Evolutionary conservation across 2,888 invertebrate species (phyloP), one percentile per base, ranked within the genome.

Genomic region (Frankliniella fusca): DNA sequence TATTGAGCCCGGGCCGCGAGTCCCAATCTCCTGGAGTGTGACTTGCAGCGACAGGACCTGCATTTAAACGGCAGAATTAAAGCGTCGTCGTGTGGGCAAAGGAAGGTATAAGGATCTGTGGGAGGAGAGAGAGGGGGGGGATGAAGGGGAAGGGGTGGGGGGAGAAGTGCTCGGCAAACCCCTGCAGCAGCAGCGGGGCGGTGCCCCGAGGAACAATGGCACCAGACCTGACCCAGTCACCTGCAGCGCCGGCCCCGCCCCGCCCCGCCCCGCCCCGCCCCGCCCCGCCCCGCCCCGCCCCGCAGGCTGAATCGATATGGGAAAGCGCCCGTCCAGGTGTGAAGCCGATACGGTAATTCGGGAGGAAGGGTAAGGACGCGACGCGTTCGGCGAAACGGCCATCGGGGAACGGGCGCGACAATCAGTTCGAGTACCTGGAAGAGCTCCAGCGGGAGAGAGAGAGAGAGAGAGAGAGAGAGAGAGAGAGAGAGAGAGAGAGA

Each of bases 271-370:
- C 50, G 50, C 10, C 15, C 15, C 15, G 11, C 61, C 61, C 61
- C 20, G 70, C 70, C 70, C 7, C 12, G 20, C 65, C 65, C 65
- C 23, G 11, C n/a, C 23, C 12, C 27, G 70, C 9, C 54, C 70
- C 70, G 23, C 23, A 23, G 70, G 70, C 70, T 18, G 61, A 61
- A 61, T 61, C 61, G 61, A 61, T 61, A 61, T 61, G 61, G 61
- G 61, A n/a, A n/a, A 61, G 11, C 5, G 70, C 70, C 23, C 70
- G 70, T 76, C 70, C 70, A 76, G 70, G 70, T 76, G 70, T 76
- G 70, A 76, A 76, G 70, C 70, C 70, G 70, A 76, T 76, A 76
- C 70, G 70, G 70, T 76, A 76, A 76, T 76, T 76, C 70, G 70
- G 70, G 54, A 12, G 54, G 70, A 76, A 23, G 70, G 70, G 70